Percentiles rank a stretch among this genome's conserved stretches.
Evolutionary conservation across 2,797 vertebrate species (phyloP).

Genomic region (Todus mexicanus): DNA sequence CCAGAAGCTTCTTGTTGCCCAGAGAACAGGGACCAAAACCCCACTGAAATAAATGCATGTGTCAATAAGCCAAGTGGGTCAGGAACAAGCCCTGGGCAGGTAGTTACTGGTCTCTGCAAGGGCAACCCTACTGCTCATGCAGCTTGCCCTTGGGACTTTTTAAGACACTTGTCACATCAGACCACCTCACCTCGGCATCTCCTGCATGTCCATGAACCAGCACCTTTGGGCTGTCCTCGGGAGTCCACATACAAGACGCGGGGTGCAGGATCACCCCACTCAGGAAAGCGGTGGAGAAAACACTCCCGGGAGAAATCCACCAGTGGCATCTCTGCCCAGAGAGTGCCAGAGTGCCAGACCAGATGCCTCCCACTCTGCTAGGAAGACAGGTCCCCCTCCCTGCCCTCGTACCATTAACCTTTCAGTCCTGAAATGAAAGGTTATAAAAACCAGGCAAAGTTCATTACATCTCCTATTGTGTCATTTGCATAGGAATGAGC

Average conservation of each 20-base stretch:
- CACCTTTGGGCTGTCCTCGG: background rate
- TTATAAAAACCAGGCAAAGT: background rate
- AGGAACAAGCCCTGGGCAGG: background rate
- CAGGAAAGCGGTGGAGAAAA: background rate
- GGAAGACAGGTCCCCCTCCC: background rate
- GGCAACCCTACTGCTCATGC: background rate
- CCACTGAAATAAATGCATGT: background rate
- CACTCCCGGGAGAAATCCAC: background rate
- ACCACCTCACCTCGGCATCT: background rate
- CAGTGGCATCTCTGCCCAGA: background rate
- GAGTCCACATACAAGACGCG: background rate
- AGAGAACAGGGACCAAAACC: background rate
- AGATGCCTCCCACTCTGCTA: background rate
- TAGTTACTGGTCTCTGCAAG: rapidly evolving
- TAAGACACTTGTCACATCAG: background rate
- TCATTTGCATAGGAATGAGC: background rate
- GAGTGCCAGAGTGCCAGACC: background rate
- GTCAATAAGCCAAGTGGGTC: background rate
- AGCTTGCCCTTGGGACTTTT: background rate
- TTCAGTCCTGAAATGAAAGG: background rate
- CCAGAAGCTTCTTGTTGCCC: background rate
- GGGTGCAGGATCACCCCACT: background rate
- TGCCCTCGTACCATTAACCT: background rate
- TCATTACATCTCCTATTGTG: background rate
- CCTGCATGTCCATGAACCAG: background rate